Evolutionary conservation across 2,888 invertebrate species (phyloP).

Genomic region (Venustoraphidia nigricollis): DNA sequence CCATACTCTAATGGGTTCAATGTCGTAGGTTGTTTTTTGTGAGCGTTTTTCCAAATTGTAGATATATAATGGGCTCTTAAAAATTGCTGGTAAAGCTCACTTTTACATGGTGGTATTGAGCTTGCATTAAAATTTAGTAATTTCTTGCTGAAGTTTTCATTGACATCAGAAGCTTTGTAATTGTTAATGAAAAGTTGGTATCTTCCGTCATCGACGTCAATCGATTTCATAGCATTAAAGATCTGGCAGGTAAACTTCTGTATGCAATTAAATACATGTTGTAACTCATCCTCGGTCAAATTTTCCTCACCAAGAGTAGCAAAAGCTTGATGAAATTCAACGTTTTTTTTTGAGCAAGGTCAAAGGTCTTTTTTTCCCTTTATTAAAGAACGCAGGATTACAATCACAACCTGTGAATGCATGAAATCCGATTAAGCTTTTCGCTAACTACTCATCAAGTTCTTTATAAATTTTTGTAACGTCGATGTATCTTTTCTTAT

Average conservation of each 20-base stretch:
- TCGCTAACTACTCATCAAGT: not conserved
- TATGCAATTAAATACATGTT: too few species aligned
- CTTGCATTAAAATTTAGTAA: slow-evolving; percentile 12
- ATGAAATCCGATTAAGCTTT: slow-evolving; percentile 11
- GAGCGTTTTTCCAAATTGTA: slow-evolving; percentile 14
- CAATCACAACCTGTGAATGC: slow-evolving; percentile 14
- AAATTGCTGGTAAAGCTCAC: slow-evolving; percentile 13
- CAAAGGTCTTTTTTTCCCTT: slow-evolving; percentile 10
- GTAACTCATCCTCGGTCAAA: too few species aligned
- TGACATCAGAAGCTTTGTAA: not conserved
- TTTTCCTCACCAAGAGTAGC: too few species aligned
- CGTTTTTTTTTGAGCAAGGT: too few species aligned
- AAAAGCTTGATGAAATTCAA: slow-evolving; percentile 1
- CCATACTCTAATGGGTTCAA: slow-evolving; percentile 11
- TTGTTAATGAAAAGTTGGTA: not conserved
- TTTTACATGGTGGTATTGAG: slow-evolving; percentile 14
- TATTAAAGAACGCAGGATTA: slow-evolving; percentile 12
- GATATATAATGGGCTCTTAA: slow-evolving; percentile 12
- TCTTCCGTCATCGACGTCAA: slow-evolving; percentile 8
- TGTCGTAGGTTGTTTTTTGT: slow-evolving; percentile 6
- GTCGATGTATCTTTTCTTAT: slow-evolving; percentile 2
- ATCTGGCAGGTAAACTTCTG: too few species aligned
- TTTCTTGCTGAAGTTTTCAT: slow-evolving; percentile 9
- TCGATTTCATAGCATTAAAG: slow-evolving; percentile 5
- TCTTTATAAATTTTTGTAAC: slow-evolving; percentile 4